Conservation (phyloP, 2,797 vertebrate species). For the Urophycis tenuis region DNA sequence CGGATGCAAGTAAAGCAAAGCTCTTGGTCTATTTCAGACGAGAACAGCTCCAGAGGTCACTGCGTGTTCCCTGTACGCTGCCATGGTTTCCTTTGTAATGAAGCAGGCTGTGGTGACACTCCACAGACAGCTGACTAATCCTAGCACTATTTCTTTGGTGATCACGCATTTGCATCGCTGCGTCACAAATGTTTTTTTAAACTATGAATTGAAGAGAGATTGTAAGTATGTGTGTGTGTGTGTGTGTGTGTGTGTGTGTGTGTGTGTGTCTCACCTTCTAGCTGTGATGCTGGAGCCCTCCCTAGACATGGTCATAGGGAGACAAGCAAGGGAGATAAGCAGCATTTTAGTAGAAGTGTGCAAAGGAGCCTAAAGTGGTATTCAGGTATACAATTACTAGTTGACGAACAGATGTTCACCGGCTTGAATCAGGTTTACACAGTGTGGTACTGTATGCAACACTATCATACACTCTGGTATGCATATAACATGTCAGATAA, state of each 20-base stretch:
- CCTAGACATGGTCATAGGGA: conserved; percentile 22
- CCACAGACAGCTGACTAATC: too few species aligned
- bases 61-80: too few species aligned
- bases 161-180: too few species aligned
- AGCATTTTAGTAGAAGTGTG: neutral
- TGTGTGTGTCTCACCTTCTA: conserved; percentile 32
- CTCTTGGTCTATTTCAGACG: too few species aligned
- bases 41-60: too few species aligned
- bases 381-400: neutral
- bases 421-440: neutral
- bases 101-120: too few species aligned
- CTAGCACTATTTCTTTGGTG: too few species aligned
- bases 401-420: neutral
- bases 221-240: neutral
- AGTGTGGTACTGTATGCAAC: neutral
- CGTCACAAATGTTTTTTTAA: too few species aligned
- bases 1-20: too few species aligned
- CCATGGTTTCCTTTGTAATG: neutral
- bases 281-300: neutral
- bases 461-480: neutral
- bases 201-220: too few species aligned
- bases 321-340: too few species aligned
- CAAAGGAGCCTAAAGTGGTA: neutral
- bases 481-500: too few species aligned
- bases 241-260: neutral